Evolutionary conservation across 2,113 vertebrate genomes (phyloP).

Genomic region (Pygoscelis adeliae): DNA sequence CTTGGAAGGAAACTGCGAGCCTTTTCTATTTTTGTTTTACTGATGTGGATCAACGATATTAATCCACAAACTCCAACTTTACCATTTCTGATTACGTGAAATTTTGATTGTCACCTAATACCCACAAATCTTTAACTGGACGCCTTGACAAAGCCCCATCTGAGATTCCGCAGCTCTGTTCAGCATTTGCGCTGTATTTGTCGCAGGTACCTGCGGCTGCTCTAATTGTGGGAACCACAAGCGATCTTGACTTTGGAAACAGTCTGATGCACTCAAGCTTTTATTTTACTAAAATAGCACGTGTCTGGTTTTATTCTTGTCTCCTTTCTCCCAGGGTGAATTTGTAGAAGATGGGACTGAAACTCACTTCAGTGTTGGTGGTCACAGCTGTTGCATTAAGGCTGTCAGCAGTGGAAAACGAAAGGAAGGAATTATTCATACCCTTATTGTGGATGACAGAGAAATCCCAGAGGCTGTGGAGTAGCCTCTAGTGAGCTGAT

Average conservation of each 20-base stretch:
- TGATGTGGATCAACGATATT: rapidly evolving
- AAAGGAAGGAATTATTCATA: slow-evolving; percentile 94
- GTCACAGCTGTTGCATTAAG: slow-evolving; percentile 93
- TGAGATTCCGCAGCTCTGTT: background rate
- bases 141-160: background rate
- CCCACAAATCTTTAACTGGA: background rate
- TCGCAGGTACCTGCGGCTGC: background rate
- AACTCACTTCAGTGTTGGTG: slow-evolving; percentile 90
- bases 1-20: rapidly evolving
- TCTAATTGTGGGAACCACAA: background rate
- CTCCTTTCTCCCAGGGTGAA: slow-evolving; percentile 84
- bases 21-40: background rate
- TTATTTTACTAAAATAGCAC: background rate
- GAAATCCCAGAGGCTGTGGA: slow-evolving; percentile 87
- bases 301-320: background rate
- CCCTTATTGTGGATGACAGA: slow-evolving; percentile 88
- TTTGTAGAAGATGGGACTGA: slow-evolving; percentile 98
- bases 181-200: background rate
- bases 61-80: background rate
- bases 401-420: slow-evolving; percentile 96
- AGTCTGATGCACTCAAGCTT: background rate
- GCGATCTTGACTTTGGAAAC: background rate
- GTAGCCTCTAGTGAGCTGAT: slow-evolving; percentile 67
- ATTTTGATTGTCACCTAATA: background rate
- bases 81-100: background rate